Base-by-base conservation (phyloP, 1,140 invertebrate species). In the Neodiprion fabricii region DNA sequence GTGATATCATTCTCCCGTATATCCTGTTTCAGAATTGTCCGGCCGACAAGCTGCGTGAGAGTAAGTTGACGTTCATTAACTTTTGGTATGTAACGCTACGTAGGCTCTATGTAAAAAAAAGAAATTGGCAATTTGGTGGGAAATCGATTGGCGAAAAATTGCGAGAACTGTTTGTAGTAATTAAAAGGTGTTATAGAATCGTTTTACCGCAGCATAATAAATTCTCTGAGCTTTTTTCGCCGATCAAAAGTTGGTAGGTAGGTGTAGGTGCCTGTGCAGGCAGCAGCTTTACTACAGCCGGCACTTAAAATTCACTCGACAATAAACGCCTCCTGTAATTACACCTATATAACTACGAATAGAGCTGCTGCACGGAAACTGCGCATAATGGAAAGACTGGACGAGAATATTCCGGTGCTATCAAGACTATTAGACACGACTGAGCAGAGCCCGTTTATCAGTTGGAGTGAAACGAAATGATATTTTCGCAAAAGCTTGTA, bases 1-100 rank as follows among this genome's bases (percentile, higher is more conserved):
- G 28, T 40, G 28, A 40, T 40, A 40, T 40, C 28, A 40, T 40
- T 40, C 28, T 40, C 28, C 2, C 5, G 28, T 40, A 40, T 3
- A 40, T 61, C 7, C 53, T 61, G n/a, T 61, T 61, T 61, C 53
- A 61, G 53, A 61, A 61, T n/a, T 61, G 53, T n/a, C 53, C 53
- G 11, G 53, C 53, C n/a, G 53, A 61, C 53, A 1, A 61, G 53
- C 11, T 61, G 11, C 53, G 53, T n/a, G 53, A 61, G 2, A 61
- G 53, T 61, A 61, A 61, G 53, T 61, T 12, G 11, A 12, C n/a
- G 11, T 12, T 12, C 11, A 1, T 12, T 61, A n/a, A 11, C n/a
- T 61, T 61, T 11, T 12, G n/a, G 2, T 12, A 61, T 8, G 3
- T 61, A 61, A 12, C 53, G n/a, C 4, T 11, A 61, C 3, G 53